phyloP scores from a whole-genome alignment of 2,797 vertebrate species.

The Rhinatrema bivittatum region DNA sequence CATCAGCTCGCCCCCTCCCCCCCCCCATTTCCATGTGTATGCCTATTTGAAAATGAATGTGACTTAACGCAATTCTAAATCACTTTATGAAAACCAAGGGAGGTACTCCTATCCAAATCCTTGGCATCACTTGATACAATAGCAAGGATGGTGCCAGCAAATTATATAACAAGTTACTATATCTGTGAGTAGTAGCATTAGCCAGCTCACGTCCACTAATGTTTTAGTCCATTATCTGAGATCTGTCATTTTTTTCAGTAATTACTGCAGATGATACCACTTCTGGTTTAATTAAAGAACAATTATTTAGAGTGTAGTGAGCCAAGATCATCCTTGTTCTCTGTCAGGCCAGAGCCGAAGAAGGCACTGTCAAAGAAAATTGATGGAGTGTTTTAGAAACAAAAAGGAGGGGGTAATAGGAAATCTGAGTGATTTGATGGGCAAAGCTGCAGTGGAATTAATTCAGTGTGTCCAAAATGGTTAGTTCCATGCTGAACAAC shows the following conservation, averaged over 20 bases:
- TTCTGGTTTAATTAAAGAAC: conserved; percentile 80
- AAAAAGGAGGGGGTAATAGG: conserved; percentile 27
- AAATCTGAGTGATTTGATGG: conserved; percentile 35
- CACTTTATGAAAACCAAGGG: too few species aligned
- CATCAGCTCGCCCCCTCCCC: too few species aligned
- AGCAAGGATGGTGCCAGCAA: conserved; percentile 9
- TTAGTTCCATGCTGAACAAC: conserved; percentile 24
- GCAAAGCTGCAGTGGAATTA: conserved; percentile 23
- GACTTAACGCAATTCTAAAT: too few species aligned
- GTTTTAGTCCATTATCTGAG: conserved; percentile 57
- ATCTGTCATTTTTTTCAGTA: conserved; percentile 70
- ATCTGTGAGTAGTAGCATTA: conserved; percentile 20
- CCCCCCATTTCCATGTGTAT: too few species aligned
- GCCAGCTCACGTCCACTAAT: conserved; percentile 46
- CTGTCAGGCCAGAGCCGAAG: conserved; percentile 55
- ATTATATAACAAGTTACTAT: conserved; percentile 6
- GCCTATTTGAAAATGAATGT: too few species aligned
- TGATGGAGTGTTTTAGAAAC: conserved; percentile 57
- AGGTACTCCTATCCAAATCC: too few species aligned
- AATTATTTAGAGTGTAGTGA: conserved; percentile 69
- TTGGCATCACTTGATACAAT: conserved; percentile 1
- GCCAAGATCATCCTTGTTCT: conserved; percentile 61
- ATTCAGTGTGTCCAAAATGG: conserved; percentile 40
- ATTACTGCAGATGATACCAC: conserved; percentile 74
- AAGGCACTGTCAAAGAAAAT: conserved; percentile 65